Evolutionary conservation across 37 sponge, comb jelly and placozoan genomes (phyloP).

Genomic region (Beroe ovata): DNA sequence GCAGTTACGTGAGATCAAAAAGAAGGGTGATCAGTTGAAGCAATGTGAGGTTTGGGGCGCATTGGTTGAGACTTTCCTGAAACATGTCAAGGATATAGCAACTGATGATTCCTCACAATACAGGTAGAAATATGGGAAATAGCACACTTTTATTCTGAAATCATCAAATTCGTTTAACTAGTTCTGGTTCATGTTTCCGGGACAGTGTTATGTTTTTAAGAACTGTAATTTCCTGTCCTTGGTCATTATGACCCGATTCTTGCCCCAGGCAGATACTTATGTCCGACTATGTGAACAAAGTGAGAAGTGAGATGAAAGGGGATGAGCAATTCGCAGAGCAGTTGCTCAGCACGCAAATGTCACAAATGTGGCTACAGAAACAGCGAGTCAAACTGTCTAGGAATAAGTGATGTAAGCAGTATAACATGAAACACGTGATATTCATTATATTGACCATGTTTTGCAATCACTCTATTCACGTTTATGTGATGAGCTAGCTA

Average conservation of each 20-base stretch:
- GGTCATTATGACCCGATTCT: too few species aligned
- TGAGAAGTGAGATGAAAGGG: not conserved
- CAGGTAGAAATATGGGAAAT: not conserved
- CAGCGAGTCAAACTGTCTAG: not conserved
- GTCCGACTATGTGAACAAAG: not conserved
- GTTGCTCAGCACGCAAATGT: slow-evolving; percentile 11
- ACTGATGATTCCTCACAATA: not conserved
- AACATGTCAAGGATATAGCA: not conserved
- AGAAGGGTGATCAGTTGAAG: slow-evolving; percentile 1
- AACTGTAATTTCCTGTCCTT: too few species aligned
- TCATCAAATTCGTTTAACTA: too few species aligned
- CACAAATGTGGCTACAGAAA: slow-evolving; percentile 38
- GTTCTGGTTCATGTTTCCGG: too few species aligned
- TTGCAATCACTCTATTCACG: too few species aligned
- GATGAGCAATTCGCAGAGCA: slow-evolving; percentile 8
- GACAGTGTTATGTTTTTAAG: too few species aligned
- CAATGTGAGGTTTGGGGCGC: not conserved
- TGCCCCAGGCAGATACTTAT: not conserved
- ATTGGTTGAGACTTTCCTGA: not conserved
- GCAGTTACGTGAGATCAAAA: not conserved
- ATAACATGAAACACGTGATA: not conserved
- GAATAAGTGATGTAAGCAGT: not conserved
- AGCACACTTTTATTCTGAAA: not conserved
- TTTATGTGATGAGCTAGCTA: too few species aligned
- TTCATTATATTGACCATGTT: not conserved